Evolutionary conservation across 2,113 vertebrate species (phyloP), one percentile per base, ranked within the genome.

Genomic region (Phalacrocorax aristotelis): DNA sequence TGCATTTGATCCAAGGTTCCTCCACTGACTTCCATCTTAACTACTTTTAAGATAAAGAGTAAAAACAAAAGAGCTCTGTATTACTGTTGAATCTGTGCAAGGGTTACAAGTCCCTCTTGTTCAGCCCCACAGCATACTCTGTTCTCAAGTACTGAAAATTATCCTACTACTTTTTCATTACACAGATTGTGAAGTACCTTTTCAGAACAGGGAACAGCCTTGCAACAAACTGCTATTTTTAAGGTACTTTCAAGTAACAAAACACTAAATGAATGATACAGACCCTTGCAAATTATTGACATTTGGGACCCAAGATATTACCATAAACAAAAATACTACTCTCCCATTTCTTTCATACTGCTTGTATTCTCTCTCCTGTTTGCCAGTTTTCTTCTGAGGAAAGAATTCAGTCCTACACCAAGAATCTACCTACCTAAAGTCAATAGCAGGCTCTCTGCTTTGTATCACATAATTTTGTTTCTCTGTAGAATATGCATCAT

Each of bases 1-100:
- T 0, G 11, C 4, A 1, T 42, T 87, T 48, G 34, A 75, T 36
- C 51, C 48, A 68, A 71, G n/a, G 48, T 36, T 60, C 49, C 42
- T 66, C 15, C 55, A 74, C 11, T 70, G 34, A 51, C 15, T 54
- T 74, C 30, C 25, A 58, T 12, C 30, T n/a, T 40, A 44, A 72
- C 48, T 74, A 30, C 38, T 62, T 77, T 77, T 27, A 72, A 76
- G 48, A 77, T 26, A 54, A 15, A 71, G 19, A 55, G 40, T 55
- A 72, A 87, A 52, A 88, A 46, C 64, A 42, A 52, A 75, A 69
- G 32, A 11, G 23, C 11, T 84, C 29, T 64, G 44, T 58, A 42
- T 26, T 48, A 42, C 34, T 17, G 0, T 72, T 38, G 79, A 21
- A 36, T 21, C 26, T n/a, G 9, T 32, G 17, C 0, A 0, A 87